phyloP scores from a whole-genome alignment of 1,140 invertebrate species.

The Marisa cornuarietis region DNA sequence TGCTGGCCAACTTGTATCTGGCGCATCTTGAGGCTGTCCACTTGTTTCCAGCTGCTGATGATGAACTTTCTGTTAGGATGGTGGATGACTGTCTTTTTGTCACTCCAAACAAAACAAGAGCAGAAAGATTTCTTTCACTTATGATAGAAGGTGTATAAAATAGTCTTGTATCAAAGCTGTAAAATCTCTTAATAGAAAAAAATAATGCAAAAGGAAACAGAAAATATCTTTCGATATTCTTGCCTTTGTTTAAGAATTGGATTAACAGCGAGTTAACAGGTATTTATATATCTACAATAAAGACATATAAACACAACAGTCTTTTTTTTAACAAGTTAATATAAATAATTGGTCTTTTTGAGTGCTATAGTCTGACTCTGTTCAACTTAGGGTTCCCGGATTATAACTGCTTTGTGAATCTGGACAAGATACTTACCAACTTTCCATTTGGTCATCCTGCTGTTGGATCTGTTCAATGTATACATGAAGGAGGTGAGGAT shows the following conservation, averaged over 20 bases:
- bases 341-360: neutral
- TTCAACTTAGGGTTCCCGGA: slow-evolving; percentile 34
- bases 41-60: slow-evolving; percentile 21
- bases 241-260: neutral
- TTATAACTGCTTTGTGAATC: slow-evolving; percentile 40
- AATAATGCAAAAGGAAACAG: neutral
- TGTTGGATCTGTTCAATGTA: neutral
- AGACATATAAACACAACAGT: too few species aligned
- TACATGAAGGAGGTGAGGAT: neutral
- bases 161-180: neutral
- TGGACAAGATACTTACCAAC: slow-evolving; percentile 36
- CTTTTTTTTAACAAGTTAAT: neutral
- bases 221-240: neutral
- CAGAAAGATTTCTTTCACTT: slow-evolving; percentile 33
- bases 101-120: slow-evolving; percentile 41
- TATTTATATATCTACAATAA: neutral
- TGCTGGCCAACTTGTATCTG: slow-evolving; percentile 50
- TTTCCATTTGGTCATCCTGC: slow-evolving; percentile 19
- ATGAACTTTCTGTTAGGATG: slow-evolving; percentile 49
- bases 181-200: neutral
- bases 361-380: neutral
- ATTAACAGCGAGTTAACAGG: neutral
- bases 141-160: slow-evolving; percentile 39
- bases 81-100: slow-evolving; percentile 54
- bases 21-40: slow-evolving; percentile 43